Conservation (phyloP, 2,797 vertebrate species). For the Rhynchotus rufescens region DNA sequence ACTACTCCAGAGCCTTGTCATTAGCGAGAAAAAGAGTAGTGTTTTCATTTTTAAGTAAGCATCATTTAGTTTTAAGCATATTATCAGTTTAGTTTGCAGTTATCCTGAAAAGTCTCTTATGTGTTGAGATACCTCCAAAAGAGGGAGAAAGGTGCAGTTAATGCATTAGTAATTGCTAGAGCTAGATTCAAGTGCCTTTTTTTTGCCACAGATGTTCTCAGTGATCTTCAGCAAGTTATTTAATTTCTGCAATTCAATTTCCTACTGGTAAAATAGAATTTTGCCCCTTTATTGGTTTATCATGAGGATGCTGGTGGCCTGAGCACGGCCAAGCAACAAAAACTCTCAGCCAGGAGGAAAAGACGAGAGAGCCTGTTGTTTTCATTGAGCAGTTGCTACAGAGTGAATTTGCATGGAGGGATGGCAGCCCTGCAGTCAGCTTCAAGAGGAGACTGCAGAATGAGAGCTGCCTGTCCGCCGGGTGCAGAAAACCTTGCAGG, state of each 20-base stretch:
- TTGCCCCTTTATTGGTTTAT: neutral
- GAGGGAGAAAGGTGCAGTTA: neutral
- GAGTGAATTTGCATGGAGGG: neutral
- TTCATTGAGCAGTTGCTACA: neutral
- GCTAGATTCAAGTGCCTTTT: neutral
- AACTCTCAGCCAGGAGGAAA: neutral
- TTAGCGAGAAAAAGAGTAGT: neutral
- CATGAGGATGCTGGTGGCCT: neutral
- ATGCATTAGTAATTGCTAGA: neutral
- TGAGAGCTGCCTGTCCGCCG: neutral
- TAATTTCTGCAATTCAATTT: neutral
- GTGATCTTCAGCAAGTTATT: neutral
- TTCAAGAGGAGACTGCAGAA: neutral
- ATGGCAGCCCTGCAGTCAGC: accelerated
- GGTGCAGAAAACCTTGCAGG: neutral
- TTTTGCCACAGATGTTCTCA: neutral
- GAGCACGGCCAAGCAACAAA: neutral
- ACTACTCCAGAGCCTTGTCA: neutral
- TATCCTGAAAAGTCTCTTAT: neutral
- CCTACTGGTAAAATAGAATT: neutral
- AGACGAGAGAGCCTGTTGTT: neutral
- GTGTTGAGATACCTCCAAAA: neutral
- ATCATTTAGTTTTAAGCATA: neutral
- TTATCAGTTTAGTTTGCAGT: neutral
- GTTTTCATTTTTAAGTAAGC: neutral